A percentile compares a stretch with the other conserved stretches of the same genome.
Conservation (phyloP, 2,888 invertebrate species). For the Sarcophaga carnaria region DNA sequence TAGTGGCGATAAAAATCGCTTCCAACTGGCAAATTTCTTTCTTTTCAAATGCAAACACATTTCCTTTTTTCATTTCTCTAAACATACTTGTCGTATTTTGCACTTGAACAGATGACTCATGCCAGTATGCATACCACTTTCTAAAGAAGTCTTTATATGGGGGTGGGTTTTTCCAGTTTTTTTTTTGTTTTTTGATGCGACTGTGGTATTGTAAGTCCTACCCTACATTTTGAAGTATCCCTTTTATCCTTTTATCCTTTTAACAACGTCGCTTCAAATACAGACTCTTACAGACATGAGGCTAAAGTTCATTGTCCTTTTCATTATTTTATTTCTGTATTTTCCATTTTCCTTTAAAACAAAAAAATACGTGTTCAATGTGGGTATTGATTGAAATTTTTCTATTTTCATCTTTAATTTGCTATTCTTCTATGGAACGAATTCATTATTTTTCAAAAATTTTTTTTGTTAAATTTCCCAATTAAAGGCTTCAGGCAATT, state of each 20-base stretch:
- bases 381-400: too few relatives aligned
- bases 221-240: background rate
- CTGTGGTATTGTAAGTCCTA: background rate
- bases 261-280: background rate
- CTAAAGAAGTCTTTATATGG: too few relatives aligned
- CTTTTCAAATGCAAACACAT: background rate
- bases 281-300: background rate
- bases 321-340: background rate
- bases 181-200: background rate
- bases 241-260: background rate
- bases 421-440: too few relatives aligned
- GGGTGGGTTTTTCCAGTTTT: background rate
- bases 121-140: too few relatives aligned
- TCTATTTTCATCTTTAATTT: too few relatives aligned
- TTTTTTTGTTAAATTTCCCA: too few relatives aligned
- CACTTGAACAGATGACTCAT: background rate
- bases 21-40: background rate
- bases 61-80: background rate
- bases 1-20: conserved; percentile 18
- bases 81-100: background rate
- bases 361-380: too few relatives aligned
- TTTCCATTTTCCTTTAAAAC: too few relatives aligned
- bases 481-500: too few relatives aligned
- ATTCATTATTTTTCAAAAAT: too few relatives aligned
- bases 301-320: background rate